Base-by-base conservation (phyloP, 2,113 vertebrate species). In the Ginglymostoma cirratum region DNA sequence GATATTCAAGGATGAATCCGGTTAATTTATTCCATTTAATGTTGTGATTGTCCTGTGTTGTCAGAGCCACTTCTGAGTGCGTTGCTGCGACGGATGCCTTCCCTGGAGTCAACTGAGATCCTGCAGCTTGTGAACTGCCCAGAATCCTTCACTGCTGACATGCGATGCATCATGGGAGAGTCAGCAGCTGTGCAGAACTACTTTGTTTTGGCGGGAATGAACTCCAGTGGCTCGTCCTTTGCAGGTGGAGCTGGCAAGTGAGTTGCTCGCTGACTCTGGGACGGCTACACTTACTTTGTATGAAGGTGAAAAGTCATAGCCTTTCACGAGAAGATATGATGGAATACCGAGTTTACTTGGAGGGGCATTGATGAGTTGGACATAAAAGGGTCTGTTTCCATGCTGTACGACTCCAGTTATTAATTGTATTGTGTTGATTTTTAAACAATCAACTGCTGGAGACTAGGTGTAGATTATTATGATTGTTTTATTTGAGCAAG, bases 141-240 rank as follows among this genome's bases (percentile, higher is more conserved):
- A 0, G 99, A 99, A 97, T 99, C 99, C 96, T 99, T 99, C 97
- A 99, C 99, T 0, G 99, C 98, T 2, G 98, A 99, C 93, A 99
- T 99, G 99, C 97, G 98, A 17, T 99, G 98, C 96, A 98, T 99
- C 97, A 99, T 99, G 99, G 99, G 99, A 2, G 98, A 99, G 97
- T 99, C 98, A 0, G 99, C 99, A 0, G 97, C 97, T 0, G 96
- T 99, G 0, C 97, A 96, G 0, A 98, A 98, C 61, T 99, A 99
- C 98, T 99, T 98, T 0, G 98, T 99, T 69, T 97, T 99, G 96
- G 99, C 98, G 0, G 99, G 99, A 95, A 99, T 99, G 99, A 99
- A 99, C 97, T 99, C 99, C 0, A 99, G 98, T 8, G 99, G 99
- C 92, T 97, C 99, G 94, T 98, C 99, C 0, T 98, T 99, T 5